Conservation (phyloP, 2,113 vertebrate genomes). For the Xiphophorus maculatus region DNA sequence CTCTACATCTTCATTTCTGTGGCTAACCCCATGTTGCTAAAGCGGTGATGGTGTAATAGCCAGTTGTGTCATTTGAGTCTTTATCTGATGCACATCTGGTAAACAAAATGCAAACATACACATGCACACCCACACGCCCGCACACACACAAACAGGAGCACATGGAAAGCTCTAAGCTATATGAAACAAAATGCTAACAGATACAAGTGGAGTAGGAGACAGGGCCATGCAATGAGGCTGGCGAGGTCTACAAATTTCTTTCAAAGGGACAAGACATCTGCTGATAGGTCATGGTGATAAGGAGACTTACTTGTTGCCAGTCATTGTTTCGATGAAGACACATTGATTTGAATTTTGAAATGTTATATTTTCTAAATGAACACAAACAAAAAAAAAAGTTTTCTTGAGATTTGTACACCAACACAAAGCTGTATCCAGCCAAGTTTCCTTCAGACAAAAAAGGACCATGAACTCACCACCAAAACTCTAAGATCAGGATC, state of each 20-base stretch:
- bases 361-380: conserved; percentile 24
- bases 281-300: conserved; percentile 43
- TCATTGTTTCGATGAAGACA: conserved; percentile 14
- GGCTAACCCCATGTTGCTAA: conserved; percentile 61
- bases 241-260: conserved; percentile 57
- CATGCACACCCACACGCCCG: conserved; percentile 20
- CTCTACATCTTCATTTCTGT: conserved; percentile 52
- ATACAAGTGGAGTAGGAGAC: conserved; percentile 53
- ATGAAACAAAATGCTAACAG: conserved; percentile 71
- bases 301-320: conserved; percentile 28
- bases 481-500: conserved; percentile 40
- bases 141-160: conserved; percentile 35
- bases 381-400: conserved; percentile 23
- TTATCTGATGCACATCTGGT: conserved; percentile 71
- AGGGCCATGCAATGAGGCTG: conserved; percentile 40
- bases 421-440: conserved; percentile 17
- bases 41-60: conserved; percentile 55
- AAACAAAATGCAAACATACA: conserved; percentile 44
- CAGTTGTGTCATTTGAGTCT: conserved; percentile 58
- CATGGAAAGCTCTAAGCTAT: conserved; percentile 48
- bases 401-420: conserved; percentile 9
- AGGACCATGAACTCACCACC: conserved; percentile 45
- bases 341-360: conserved; percentile 23
- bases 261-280: conserved; percentile 64
- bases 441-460: conserved; percentile 34